These are phyloP conservation scores for Drosophila kurseongensis DNA, from an alignment of 1,140 invertebrate species.

Conservation along the genomic window DNA sequence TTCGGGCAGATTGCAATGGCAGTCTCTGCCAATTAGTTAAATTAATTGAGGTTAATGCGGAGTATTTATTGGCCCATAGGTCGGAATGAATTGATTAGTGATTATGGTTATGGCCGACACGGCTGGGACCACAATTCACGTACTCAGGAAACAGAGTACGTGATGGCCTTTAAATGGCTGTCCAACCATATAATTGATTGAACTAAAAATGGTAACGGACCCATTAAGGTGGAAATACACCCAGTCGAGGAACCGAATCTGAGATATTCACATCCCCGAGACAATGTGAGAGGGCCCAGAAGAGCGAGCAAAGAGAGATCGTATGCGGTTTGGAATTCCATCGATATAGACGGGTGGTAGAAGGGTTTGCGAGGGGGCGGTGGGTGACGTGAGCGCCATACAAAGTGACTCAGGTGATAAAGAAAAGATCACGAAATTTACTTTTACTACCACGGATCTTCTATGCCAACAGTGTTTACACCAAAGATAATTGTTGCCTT, in stretches of 20 bases:
- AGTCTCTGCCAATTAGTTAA: slow-evolving; percentile 68
- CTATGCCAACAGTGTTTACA: slow-evolving; percentile 67
- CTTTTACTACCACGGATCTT: slow-evolving; percentile 26
- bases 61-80: slow-evolving; percentile 59
- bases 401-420: slow-evolving; percentile 79
- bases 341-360: slow-evolving; percentile 24
- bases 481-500: slow-evolving; percentile 37
- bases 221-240: slow-evolving; percentile 35
- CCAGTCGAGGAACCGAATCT: slow-evolving; percentile 12
- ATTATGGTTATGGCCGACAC: slow-evolving; percentile 19
- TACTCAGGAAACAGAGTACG: too few species aligned
- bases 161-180: slow-evolving; percentile 61
- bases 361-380: slow-evolving; percentile 14
- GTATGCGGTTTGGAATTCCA: slow-evolving; percentile 60
- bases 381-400: slow-evolving; percentile 71
- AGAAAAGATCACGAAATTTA: slow-evolving; percentile 54
- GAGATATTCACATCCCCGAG: slow-evolving; percentile 3
- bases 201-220: slow-evolving; percentile 71
- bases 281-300: slow-evolving; percentile 3
- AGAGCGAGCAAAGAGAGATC: slow-evolving; percentile 12
- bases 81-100: slow-evolving; percentile 68
- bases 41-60: slow-evolving; percentile 72
- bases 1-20: slow-evolving; percentile 29
- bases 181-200: slow-evolving; percentile 71
- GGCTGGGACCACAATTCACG: slow-evolving; percentile 33